phyloP scores from a whole-genome alignment of 2,888 invertebrate species.

The Lepas anatifera region DNA sequence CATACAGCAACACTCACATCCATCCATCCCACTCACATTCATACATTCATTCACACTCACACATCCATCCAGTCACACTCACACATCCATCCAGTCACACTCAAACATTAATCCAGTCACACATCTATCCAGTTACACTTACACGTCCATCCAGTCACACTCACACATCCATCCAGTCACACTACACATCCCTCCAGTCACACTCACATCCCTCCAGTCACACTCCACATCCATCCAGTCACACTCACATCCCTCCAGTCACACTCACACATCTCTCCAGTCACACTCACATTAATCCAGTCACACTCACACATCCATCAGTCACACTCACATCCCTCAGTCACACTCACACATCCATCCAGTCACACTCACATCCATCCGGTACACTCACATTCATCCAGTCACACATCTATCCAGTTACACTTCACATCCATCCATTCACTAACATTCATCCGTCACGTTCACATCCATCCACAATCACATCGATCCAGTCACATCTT shows the following conservation, averaged over 20 bases:
- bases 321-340: background rate
- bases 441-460: background rate
- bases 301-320: background rate
- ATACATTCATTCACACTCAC: too few relatives aligned
- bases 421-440: background rate
- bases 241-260: too few relatives aligned
- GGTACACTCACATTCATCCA: background rate
- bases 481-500: background rate
- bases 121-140: background rate
- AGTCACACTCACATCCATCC: background rate
- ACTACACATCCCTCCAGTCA: too few relatives aligned
- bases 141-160: background rate
- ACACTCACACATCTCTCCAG: too few relatives aligned
- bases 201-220: too few relatives aligned
- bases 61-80: background rate
- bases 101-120: background rate
- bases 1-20: too few relatives aligned
- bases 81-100: background rate
- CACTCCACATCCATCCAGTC: too few relatives aligned
- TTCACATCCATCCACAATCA: background rate
- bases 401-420: background rate
- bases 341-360: background rate
- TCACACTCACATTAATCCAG: background rate
- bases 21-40: too few relatives aligned
- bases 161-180: too few relatives aligned